These are phyloP conservation scores for Diarsia dahlii DNA, from an alignment of 2,888 invertebrate species.

Conservation along the genomic window DNA sequence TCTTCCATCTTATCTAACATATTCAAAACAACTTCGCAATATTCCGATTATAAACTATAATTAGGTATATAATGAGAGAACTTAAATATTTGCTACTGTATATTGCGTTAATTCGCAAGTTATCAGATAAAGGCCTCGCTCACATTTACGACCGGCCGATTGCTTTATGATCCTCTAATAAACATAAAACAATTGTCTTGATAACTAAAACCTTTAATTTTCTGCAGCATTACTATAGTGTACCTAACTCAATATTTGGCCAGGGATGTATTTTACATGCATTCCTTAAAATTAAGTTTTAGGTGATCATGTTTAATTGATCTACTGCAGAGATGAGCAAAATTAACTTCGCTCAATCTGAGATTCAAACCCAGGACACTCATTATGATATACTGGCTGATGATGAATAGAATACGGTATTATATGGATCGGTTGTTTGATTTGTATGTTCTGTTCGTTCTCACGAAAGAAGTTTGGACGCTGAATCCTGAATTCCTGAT, in stretches of 20 bases:
- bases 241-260: too few species aligned
- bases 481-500: neutral
- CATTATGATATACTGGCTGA: neutral
- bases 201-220: slow-evolving; percentile 27
- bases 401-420: neutral
- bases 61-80: neutral
- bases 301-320: neutral
- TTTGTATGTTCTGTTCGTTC: neutral
- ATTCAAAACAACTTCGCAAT: neutral
- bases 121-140: slow-evolving; percentile 47
- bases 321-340: neutral
- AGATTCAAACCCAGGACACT: neutral
- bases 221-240: neutral
- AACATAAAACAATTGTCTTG: slow-evolving; percentile 29
- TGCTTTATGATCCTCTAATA: slow-evolving; percentile 32
- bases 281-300: neutral
- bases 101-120: slow-evolving; percentile 19
- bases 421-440: neutral
- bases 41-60: neutral
- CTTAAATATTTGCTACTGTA: slow-evolving; percentile 24
- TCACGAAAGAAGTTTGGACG: neutral
- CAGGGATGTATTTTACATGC: neutral
- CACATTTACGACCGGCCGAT: slow-evolving; percentile 19
- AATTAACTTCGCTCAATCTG: neutral
- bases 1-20: neutral